Conservation (phyloP, 2,113 vertebrate genomes). For the Spermophilus dauricus region DNA sequence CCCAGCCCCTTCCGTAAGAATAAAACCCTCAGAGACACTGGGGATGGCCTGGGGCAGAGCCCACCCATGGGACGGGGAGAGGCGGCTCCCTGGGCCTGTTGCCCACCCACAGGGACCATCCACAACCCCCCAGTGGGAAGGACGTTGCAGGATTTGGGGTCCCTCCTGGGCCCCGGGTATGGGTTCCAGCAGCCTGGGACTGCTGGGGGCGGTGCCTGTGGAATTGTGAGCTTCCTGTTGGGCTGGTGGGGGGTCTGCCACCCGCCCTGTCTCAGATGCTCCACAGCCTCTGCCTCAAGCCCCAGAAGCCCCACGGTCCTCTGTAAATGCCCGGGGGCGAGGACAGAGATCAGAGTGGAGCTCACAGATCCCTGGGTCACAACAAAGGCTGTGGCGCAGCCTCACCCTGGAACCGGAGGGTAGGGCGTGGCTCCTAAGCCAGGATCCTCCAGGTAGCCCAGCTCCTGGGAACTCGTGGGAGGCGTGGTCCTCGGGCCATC, state of each 20-base stretch:
- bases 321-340: neutral
- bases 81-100: accelerated
- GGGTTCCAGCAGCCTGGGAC: neutral
- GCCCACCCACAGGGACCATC: neutral
- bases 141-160: neutral
- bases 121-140: neutral
- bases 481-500: no score
- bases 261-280: neutral
- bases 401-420: neutral
- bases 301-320: neutral
- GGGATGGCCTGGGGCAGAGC: no score
- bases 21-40: no score
- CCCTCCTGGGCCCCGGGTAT: slow-evolving; percentile 57
- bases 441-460: neutral
- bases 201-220: accelerated
- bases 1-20: no score
- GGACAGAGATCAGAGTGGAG: neutral
- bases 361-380: accelerated
- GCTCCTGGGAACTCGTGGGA: neutral
- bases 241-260: no score
- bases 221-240: neutral
- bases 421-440: neutral
- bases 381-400: neutral
- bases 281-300: no score
- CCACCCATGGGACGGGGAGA: neutral